Conservation (phyloP, 2,888 invertebrate genomes). For the Griposia aprilina region DNA sequence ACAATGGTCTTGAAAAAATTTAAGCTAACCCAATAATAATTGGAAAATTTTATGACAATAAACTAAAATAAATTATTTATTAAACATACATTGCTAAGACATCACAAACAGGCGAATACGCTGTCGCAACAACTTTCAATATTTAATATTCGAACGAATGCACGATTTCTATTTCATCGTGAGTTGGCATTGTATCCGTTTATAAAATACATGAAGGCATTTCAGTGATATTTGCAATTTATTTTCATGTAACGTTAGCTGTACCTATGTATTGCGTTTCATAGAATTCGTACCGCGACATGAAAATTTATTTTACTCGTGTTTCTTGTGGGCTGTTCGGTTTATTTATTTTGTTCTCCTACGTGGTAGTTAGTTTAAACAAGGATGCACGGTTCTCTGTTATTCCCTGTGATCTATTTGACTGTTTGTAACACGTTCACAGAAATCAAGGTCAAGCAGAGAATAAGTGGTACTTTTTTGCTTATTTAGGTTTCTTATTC, state of each 20-base stretch:
- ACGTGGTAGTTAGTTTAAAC: constrained; percentile 18
- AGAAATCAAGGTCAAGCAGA: neutral
- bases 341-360: constrained; percentile 21
- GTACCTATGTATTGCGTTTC: constrained; percentile 14
- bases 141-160: constrained; percentile 55
- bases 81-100: constrained; percentile 35
- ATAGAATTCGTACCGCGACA: constrained; percentile 9
- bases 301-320: constrained; percentile 6
- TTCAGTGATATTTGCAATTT: constrained; percentile 47
- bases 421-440: neutral
- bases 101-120: constrained; percentile 42
- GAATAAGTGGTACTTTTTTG: neutral
- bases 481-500: neutral
- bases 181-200: constrained; percentile 57
- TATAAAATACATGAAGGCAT: constrained; percentile 47
- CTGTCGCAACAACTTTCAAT: constrained; percentile 53
- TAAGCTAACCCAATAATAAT: neutral
- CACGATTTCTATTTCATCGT: constrained; percentile 60
- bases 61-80: neutral
- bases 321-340: neutral
- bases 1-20: neutral
- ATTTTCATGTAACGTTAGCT: constrained; percentile 36
- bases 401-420: constrained; percentile 22
- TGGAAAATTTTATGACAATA: neutral
- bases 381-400: neutral